phyloP scores from a whole-genome alignment of 2,888 invertebrate species.

The Globia sparganii region DNA sequence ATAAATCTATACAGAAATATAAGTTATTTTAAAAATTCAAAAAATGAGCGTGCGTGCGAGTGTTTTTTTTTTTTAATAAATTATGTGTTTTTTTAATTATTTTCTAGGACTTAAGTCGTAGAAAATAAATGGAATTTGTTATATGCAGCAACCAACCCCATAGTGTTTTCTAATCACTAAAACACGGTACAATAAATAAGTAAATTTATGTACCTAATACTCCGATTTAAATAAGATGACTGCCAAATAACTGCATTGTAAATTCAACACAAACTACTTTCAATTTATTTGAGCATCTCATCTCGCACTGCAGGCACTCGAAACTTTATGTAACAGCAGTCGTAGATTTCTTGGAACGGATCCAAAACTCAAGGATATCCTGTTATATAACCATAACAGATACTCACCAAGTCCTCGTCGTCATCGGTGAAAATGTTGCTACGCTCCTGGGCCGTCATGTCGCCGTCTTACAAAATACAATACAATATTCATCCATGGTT shows the following conservation, averaged over 20 bases:
- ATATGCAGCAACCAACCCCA: not conserved
- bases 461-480: slow-evolving; percentile 75
- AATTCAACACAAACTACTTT: slow-evolving; percentile 35
- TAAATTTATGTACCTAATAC: not conserved
- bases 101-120: too few relatives aligned
- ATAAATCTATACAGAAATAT: too few relatives aligned
- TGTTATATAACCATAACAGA: slow-evolving; percentile 71
- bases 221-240: not conserved
- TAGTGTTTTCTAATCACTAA: not conserved
- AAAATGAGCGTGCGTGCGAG: too few relatives aligned
- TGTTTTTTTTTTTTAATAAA: too few relatives aligned
- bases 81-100: too few relatives aligned
- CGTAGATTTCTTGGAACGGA: slow-evolving; percentile 72
- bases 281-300: slow-evolving; percentile 51
- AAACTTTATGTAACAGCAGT: slow-evolving; percentile 76
- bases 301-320: slow-evolving; percentile 68
- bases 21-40: too few relatives aligned
- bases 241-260: slow-evolving; percentile 22
- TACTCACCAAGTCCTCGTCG: slow-evolving; percentile 87
- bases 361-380: slow-evolving; percentile 78
- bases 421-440: slow-evolving; percentile 87
- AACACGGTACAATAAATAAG: not conserved
- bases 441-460: slow-evolving; percentile 86
- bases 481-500: slow-evolving; percentile 82
- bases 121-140: not conserved